Conservation (phyloP, 1,140 invertebrate species). For the Drosophila mojavensis region DNA sequence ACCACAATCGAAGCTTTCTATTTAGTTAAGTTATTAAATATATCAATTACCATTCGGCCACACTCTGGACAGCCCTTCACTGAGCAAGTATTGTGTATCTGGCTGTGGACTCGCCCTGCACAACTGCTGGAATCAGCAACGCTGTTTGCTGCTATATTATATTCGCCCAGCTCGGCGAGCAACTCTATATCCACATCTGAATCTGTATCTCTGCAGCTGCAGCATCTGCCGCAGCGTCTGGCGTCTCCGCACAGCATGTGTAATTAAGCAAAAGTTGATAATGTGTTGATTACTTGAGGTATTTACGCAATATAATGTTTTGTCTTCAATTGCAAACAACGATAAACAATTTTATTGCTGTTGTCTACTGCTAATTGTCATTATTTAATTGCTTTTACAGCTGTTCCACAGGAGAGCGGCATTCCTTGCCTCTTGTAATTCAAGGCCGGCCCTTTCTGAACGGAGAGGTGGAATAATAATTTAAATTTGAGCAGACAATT, state of each 20-base stretch:
- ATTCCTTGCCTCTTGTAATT: constrained; percentile 1
- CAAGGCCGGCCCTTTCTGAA: neutral
- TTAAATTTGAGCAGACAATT: constrained; percentile 10
- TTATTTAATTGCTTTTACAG: constrained; percentile 76
- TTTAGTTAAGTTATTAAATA: constrained; percentile 79
- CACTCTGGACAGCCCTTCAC: neutral
- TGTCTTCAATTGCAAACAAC: constrained; percentile 3
- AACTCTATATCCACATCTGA: constrained; percentile 23
- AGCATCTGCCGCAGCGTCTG: constrained; percentile 14
- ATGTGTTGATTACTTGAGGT: constrained; percentile 78
- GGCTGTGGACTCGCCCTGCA: neutral
- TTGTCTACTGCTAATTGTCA: constrained; percentile 51
- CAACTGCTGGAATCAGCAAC: constrained; percentile 4
- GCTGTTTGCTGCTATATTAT: constrained; percentile 2
- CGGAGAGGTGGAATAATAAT: constrained; percentile 2
- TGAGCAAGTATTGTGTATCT: neutral
- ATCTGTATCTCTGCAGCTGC: constrained; percentile 7
- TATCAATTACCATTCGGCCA: constrained; percentile 72
- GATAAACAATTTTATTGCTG: constrained; percentile 28
- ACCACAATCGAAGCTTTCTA: constrained; percentile 59
- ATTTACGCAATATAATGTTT: constrained; percentile 61
- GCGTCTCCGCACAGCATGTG: constrained; percentile 40
- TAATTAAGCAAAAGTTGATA: constrained; percentile 79
- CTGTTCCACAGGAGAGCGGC: constrained; percentile 5
- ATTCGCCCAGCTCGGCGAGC: constrained; percentile 16